Evolutionary conservation across 1,140 invertebrate species (phyloP), one percentile per base, ranked within the genome.

Genomic region (Drosophila tristis): DNA sequence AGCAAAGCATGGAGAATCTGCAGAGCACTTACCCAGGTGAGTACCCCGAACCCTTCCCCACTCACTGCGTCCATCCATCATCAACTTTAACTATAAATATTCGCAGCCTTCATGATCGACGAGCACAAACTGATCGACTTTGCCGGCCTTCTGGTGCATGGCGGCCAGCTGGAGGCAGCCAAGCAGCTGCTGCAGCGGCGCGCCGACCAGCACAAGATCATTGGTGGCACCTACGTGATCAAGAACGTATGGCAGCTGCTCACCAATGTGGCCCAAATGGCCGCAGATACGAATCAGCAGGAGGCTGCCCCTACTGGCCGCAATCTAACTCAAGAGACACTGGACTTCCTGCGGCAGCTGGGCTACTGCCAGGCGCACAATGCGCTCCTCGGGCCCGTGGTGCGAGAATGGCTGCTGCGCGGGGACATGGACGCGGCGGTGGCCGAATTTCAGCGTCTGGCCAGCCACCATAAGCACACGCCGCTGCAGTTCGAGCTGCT

Each of bases 401-500:
- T 94, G n/a, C 66, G 90, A 13, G 80, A 89, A 42, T 89, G 93
- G 89, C 73, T 94, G 8, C 74, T 92, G 4, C 91, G 77, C 51
- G 81, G 91, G 1, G 76, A 94, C 66, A 25, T 94, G 8, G 56
- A 80, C 23, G 71, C 62, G 2, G 92, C 93, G 2, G 84, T 94
- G 5, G 26, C 76, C 7, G 79, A 79, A 16, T 94, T 93, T 48
- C 74, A 81, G 56, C 49, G 82, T 5, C 73, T 92, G 45, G 86
- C 81, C 0, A 49, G 74, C 15, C 71, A 90, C 2, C 92, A 93
- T 63, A 91, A 91, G 29, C 90, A 91, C 43, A 92, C 92, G 0
- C 94, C 94, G 2, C 67, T 93, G 20, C 92, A 92, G 71, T 90
- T 93, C n/a, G 93, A 94, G 80, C 25, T 94, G 4, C 72, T 94